Conservation (phyloP, 2,113 vertebrate genomes). For the Eptesicus fuscus region DNA sequence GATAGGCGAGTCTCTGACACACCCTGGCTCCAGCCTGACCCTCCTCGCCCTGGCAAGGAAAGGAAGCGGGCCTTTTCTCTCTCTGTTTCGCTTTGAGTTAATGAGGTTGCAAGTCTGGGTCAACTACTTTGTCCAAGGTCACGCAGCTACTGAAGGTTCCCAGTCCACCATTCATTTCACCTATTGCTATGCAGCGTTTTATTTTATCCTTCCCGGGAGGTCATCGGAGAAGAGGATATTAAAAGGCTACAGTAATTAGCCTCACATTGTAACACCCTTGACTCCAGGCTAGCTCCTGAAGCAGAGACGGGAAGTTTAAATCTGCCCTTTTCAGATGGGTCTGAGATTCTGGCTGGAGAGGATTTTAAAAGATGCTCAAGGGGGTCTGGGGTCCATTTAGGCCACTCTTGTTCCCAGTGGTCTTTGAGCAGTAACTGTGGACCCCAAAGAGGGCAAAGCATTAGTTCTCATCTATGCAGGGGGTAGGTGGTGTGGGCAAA, state of each 20-base stretch:
- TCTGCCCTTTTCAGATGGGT: background rate
- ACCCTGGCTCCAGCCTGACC: background rate
- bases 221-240: slow-evolving; percentile 44
- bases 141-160: background rate
- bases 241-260: slow-evolving; percentile 66
- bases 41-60: background rate
- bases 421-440: background rate
- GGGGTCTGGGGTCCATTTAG: background rate
- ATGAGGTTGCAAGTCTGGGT: slow-evolving; percentile 40
- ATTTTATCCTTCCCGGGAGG: slow-evolving; percentile 53
- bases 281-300: slow-evolving; percentile 17
- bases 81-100: background rate
- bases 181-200: slow-evolving; percentile 52
- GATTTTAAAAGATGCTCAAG: background rate
- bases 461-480: background rate
- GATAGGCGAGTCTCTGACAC: background rate
- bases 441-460: background rate
- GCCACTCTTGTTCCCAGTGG: background rate
- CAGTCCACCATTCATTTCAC: background rate
- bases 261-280: slow-evolving; percentile 64
- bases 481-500: background rate
- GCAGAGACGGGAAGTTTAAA: background rate
- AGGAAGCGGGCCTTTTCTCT: background rate
- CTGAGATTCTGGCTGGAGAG: background rate
- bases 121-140: slow-evolving; percentile 51